Evolutionary conservation across 2,888 invertebrate species (phyloP), one percentile per base, ranked within the genome.

Genomic region (Eupithecia subumbrata): DNA sequence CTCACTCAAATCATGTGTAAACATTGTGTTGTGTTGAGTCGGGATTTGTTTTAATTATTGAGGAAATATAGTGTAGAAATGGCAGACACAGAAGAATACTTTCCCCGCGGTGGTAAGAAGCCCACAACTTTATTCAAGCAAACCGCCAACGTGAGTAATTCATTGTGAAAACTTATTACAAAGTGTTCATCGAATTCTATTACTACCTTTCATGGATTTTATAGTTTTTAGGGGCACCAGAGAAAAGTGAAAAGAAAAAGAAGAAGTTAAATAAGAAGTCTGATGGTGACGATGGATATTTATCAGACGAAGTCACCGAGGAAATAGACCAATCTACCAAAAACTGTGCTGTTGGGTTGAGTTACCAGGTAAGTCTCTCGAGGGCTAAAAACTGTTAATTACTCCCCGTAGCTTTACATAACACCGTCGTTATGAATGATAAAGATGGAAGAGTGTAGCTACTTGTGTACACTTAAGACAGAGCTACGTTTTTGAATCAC

Each of bases 81-180:
- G 91, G 91, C 81, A 70, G 92, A 92, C 56, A 90, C 89, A 70
- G 96, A 96, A 82, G 95, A 95, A 84, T 95, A 94, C 84, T 96
- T 96, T 87, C 96, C 96, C 18, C 93, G 96, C 75, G 96, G 96
- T 71, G 95, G 96, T 14, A 95, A 92, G 83, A 95, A 95, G 82
- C 93, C 95, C 2, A 88, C 90, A 52, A 86, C 89, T 52, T 90
- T 90, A 80, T 95, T 93, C 79, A 92, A 93, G 82, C 91, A 92
- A 81, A 91, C 91, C 83, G 89, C 91, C 79, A 94, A 94, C 79
- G 93, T 92, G 85, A 88, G 91, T 88, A 30, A 68, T 34, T 25
- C 43, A 43, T 0, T 22, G 8, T 25, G 8, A 48, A 60, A 45
- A 66, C 63, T 40, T 34, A 2, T 11, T 37, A 11, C 18, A 37